Conservation (phyloP, 2,888 invertebrate species). For the Carabus problematicus region DNA sequence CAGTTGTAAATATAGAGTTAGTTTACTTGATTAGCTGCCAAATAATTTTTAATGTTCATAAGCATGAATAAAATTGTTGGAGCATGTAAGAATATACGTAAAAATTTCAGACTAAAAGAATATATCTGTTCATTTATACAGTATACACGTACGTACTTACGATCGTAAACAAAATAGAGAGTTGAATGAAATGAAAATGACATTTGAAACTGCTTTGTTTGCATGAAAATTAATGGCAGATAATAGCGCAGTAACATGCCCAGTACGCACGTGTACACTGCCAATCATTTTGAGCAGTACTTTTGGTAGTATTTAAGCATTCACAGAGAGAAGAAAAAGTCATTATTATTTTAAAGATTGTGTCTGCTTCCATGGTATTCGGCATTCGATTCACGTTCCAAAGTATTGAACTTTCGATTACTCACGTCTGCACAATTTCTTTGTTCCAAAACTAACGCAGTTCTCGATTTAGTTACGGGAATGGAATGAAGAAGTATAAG, state of each 20-base stretch:
- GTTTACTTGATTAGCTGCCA: too few species aligned
- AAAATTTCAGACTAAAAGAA: too few species aligned
- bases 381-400: conserved; percentile 18
- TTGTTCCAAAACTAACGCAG: conserved; percentile 31
- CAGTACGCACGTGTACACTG: conserved; percentile 3
- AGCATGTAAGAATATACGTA: too few species aligned
- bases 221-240: too few species aligned
- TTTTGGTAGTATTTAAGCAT: conserved; percentile 28
- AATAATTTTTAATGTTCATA: too few species aligned
- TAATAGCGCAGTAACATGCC: neutral
- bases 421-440: conserved; percentile 9
- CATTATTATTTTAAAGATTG: conserved; percentile 31
- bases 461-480: conserved; percentile 28
- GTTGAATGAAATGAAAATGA: too few species aligned
- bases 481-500: conserved; percentile 26
- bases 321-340: conserved; percentile 25
- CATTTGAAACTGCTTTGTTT: too few species aligned
- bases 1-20: too few species aligned
- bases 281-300: conserved; percentile 6
- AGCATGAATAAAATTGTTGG: too few species aligned
- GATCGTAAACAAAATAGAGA: too few species aligned
- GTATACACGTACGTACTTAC: too few species aligned
- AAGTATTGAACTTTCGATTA: conserved; percentile 24
- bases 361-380: conserved; percentile 18
- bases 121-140: too few species aligned